These are phyloP conservation scores for Columba guinea DNA, from an alignment of 2,797 vertebrate genomes.

Conservation along the genomic window DNA sequence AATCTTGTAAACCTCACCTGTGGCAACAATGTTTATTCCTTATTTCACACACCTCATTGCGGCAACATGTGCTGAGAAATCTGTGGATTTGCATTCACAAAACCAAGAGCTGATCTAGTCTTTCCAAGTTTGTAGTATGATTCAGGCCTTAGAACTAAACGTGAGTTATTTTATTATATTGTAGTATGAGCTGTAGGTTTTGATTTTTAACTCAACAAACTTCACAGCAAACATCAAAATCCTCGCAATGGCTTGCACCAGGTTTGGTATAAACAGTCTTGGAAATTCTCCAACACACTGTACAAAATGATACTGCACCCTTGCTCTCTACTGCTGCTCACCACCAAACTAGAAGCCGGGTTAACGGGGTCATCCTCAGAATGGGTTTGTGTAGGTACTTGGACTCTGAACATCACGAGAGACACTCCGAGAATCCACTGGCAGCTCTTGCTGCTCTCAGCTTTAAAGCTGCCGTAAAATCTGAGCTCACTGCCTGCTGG, in stretches of 20 bases:
- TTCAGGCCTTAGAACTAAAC: background rate
- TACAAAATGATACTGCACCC: background rate
- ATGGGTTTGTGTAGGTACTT: background rate
- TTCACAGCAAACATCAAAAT: background rate
- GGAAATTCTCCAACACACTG: background rate
- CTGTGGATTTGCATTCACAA: background rate
- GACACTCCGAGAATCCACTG: background rate
- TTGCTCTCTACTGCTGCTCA: background rate
- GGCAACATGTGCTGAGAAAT: background rate
- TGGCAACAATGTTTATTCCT: background rate
- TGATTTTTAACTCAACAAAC: background rate
- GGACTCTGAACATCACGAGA: background rate
- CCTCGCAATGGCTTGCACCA: background rate
- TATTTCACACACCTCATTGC: background rate
- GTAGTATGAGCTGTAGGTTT: background rate
- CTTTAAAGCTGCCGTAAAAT: background rate
- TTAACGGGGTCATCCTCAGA: background rate
- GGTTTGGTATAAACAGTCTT: background rate
- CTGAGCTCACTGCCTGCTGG: background rate
- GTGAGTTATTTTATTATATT: background rate
- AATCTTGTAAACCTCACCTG: background rate
- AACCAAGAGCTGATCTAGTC: background rate
- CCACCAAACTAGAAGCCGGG: background rate
- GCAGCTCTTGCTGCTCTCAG: background rate
- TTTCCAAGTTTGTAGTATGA: background rate